Conservation (phyloP, 2,888 invertebrate genomes). For the Choristoneura rosaceana region DNA sequence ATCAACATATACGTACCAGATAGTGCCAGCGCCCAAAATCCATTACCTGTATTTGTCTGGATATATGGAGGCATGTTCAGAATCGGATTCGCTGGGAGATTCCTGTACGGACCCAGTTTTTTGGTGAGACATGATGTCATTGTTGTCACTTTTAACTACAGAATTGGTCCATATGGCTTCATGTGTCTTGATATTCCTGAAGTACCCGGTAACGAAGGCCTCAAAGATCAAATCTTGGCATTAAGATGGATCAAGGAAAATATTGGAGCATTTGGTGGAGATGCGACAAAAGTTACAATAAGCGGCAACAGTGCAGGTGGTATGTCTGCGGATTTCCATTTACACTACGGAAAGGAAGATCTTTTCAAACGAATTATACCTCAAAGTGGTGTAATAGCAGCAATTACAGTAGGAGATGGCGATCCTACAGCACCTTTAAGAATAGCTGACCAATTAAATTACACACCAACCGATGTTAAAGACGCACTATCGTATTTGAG, state of each 20-base stretch:
- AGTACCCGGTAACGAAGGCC: constrained; percentile 42
- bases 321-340: constrained; percentile 14
- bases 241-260: constrained; percentile 41
- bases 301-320: constrained; percentile 42
- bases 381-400: constrained; percentile 25
- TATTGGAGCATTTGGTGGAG: constrained; percentile 42
- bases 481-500: constrained; percentile 19
- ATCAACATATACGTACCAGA: constrained; percentile 86
- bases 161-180: constrained; percentile 41
- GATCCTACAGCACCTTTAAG: constrained; percentile 13
- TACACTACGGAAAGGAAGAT: constrained; percentile 10
- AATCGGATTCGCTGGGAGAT: constrained; percentile 58
- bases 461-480: background rate
- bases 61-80: constrained; percentile 69
- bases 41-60: constrained; percentile 67
- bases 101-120: constrained; percentile 57
- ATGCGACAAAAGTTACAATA: constrained; percentile 33
- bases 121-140: constrained; percentile 60
- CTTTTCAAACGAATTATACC: constrained; percentile 31
- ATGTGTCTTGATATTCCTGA: constrained; percentile 34
- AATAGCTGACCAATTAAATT: constrained; percentile 23
- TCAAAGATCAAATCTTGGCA: constrained; percentile 42
- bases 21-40: constrained; percentile 46
- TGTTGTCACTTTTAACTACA: constrained; percentile 49
- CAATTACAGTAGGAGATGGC: background rate